A percentile compares a stretch with the other conserved stretches of the same genome.
Conservation (phyloP, 2,797 vertebrate species). For the Antrozous pallidus region DNA sequence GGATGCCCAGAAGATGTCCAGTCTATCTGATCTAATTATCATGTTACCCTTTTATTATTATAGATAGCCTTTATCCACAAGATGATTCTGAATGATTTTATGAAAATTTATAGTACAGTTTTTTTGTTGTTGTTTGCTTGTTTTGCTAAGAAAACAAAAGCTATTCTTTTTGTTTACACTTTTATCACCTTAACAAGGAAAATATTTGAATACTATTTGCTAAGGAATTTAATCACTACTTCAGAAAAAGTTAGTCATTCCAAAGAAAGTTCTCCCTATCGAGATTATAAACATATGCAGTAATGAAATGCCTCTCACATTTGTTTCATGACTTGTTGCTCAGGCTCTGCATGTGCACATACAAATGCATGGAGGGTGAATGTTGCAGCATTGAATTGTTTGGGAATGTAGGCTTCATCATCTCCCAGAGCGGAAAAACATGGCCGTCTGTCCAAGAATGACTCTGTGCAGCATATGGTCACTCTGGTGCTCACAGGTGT, state of each 20-base stretch:
- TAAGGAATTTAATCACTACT: neutral
- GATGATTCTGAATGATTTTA: neutral
- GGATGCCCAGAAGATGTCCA: no score
- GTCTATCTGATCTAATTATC: no score
- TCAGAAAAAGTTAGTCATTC: neutral
- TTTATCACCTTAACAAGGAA: neutral
- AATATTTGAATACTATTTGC: neutral
- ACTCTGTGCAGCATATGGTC: conserved; percentile 76
- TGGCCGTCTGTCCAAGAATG: conserved; percentile 63
- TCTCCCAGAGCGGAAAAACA: conserved; percentile 73
- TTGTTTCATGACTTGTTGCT: conserved; percentile 58
- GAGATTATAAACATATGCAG: neutral
- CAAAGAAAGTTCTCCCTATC: neutral
- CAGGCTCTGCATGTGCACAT: conserved; percentile 61
- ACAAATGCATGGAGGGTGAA: conserved; percentile 78
- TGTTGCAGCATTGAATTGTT: conserved; percentile 45
- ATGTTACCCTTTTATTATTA: no score
- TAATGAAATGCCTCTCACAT: conserved; percentile 63
- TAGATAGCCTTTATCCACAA: neutral
- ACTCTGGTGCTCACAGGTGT: conserved; percentile 74
- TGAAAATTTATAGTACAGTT: neutral
- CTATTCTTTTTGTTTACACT: neutral
- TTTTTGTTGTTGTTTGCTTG: neutral
- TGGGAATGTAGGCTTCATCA: conserved; percentile 74
- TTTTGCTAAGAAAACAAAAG: neutral